phyloP scores from a whole-genome alignment of 2,888 invertebrate genomes.

The Choristoneura rosaceana region DNA sequence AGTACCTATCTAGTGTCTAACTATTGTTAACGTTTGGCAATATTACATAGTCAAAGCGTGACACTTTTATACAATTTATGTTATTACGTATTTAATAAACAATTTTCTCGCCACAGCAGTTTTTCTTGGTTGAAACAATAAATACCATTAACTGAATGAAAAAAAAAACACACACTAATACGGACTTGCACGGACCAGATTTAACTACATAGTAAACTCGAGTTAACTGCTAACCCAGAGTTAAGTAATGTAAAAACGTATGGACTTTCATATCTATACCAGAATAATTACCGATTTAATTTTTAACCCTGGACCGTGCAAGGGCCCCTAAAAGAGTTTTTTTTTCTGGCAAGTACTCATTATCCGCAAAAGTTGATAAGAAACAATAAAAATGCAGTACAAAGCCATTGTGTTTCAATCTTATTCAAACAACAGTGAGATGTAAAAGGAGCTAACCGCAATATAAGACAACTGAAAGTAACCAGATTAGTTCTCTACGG shows the following conservation, averaged over 20 bases:
- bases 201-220: no score
- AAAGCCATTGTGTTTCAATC: neutral
- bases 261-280: no score
- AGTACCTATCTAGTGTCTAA: conserved; percentile 15
- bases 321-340: neutral
- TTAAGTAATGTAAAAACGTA: no score
- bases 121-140: conserved; percentile 17
- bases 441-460: neutral
- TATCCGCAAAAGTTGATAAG: neutral
- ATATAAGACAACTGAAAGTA: neutral
- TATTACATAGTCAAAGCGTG: conserved; percentile 38
- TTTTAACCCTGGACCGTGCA: no score
- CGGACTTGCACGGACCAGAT: no score
- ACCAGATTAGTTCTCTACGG: neutral
- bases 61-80: conserved; percentile 31
- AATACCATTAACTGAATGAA: conserved; percentile 21
- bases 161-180: neutral
- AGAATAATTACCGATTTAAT: no score
- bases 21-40: conserved; percentile 37
- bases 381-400: neutral
- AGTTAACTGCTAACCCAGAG: no score
- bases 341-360: no score
- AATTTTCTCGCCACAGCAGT: conserved; percentile 4
- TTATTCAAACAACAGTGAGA: neutral
- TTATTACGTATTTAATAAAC: conserved; percentile 37